Conservation (phyloP, 2,113 vertebrate species). For the Perca schrenkii region DNA sequence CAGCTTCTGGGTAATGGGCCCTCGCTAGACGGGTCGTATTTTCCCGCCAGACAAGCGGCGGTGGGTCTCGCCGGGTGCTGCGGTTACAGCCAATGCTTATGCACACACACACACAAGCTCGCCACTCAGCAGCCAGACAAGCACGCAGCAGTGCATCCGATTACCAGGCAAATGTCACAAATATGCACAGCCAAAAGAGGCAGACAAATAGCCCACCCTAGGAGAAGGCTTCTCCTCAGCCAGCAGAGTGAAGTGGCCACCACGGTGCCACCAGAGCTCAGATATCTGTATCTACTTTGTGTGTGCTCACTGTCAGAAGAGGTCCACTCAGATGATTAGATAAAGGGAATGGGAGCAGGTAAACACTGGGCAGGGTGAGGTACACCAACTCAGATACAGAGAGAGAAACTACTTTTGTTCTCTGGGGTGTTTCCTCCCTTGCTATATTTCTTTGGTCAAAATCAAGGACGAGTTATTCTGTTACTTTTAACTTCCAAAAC, state of each 20-base stretch:
- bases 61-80: conserved; percentile 49
- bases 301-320: conserved; percentile 39
- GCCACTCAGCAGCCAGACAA: conserved; percentile 32
- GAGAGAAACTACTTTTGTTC: not conserved
- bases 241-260: conserved; percentile 12
- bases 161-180: conserved; percentile 54
- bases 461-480: not conserved
- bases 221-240: conserved; percentile 4
- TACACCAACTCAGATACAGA: not conserved
- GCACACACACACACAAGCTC: conserved; percentile 5
- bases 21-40: conserved; percentile 50
- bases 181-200: conserved; percentile 39
- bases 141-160: conserved; percentile 14
- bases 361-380: not conserved
- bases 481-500: not conserved
- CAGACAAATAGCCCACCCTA: conserved; percentile 35
- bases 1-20: conserved; percentile 74
- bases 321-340: conserved; percentile 47
- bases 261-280: not conserved
- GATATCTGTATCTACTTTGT: conserved; percentile 38
- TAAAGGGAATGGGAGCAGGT: conserved; percentile 29
- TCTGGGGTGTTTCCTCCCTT: not conserved
- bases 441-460: not conserved
- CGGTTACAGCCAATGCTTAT: conserved; percentile 48
- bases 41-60: conserved; percentile 58